These are phyloP conservation scores for Nyctereutes procyonoides DNA, from an alignment of 2,113 vertebrate species.

Conservation along the genomic window DNA sequence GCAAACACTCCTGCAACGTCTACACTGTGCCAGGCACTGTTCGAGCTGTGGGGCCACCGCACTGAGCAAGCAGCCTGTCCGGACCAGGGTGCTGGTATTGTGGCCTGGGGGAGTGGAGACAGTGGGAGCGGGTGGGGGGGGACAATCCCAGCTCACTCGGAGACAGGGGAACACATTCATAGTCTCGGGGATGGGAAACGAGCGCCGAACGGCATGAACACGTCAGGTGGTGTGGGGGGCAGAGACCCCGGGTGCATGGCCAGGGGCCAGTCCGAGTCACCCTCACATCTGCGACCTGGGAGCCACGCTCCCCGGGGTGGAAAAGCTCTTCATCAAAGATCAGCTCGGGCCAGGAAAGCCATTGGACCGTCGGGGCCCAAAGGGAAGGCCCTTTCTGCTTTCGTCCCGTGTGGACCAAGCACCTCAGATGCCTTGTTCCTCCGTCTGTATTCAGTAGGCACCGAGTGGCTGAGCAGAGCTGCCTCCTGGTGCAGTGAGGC, in stretches of 20 bases:
- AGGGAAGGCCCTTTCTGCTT: neutral
- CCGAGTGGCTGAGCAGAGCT: neutral
- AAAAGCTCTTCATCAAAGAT: neutral
- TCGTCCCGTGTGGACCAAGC: neutral
- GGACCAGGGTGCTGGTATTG: neutral
- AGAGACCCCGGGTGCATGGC: neutral
- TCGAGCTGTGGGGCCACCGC: neutral
- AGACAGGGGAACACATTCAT: neutral
- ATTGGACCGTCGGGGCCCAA: neutral
- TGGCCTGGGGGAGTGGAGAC: neutral
- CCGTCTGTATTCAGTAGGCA: neutral
- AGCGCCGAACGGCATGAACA: neutral
- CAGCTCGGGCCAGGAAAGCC: neutral
- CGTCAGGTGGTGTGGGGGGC: too few relatives aligned
- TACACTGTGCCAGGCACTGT: too few relatives aligned
- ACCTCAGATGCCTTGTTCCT: neutral
- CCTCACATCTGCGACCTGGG: neutral
- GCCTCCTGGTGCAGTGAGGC: neutral
- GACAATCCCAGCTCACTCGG: neutral
- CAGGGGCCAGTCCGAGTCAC: neutral
- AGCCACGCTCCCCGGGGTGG: rapidly evolving
- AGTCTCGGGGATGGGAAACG: neutral
- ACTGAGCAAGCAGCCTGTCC: neutral
- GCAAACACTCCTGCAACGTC: neutral
- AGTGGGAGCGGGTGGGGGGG: neutral